These are phyloP conservation scores for Temnothorax unifasciatus DNA, from an alignment of 2,888 invertebrate species.

Conservation along the genomic window DNA sequence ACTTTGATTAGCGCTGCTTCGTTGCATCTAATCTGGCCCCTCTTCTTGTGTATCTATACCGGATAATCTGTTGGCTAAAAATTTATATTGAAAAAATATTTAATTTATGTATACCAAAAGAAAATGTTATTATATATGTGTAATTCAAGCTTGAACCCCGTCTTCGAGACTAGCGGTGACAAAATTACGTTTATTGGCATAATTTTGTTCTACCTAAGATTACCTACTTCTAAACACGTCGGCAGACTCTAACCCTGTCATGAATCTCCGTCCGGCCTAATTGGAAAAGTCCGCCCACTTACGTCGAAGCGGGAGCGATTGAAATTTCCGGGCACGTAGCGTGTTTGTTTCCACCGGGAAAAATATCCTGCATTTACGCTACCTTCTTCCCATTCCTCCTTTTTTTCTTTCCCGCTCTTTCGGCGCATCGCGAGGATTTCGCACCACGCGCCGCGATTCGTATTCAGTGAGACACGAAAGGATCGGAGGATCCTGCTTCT, in stretches of 20 bases:
- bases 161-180: background rate
- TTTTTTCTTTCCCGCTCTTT: background rate
- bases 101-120: background rate
- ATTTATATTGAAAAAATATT: constrained; percentile 24
- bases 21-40: constrained; percentile 41
- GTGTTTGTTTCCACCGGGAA: constrained; percentile 76
- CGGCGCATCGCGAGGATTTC: constrained; percentile 40
- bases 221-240: constrained; percentile 25
- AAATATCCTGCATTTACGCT: constrained; percentile 69
- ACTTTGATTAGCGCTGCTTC: constrained; percentile 45
- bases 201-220: constrained; percentile 12
- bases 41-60: constrained; percentile 25
- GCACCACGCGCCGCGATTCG: constrained; percentile 72
- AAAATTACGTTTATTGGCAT: background rate
- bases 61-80: constrained; percentile 14
- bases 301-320: constrained; percentile 60
- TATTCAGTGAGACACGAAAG: constrained; percentile 68
- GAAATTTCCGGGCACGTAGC: constrained; percentile 76
- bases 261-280: constrained; percentile 79
- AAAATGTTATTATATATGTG: background rate
- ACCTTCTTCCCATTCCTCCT: background rate
- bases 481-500: constrained; percentile 43
- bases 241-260: constrained; percentile 56
- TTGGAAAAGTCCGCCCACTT: constrained; percentile 78
- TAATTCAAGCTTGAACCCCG: background rate